Conservation (phyloP, 2,888 invertebrate genomes). For the Diarsia mendica region DNA sequence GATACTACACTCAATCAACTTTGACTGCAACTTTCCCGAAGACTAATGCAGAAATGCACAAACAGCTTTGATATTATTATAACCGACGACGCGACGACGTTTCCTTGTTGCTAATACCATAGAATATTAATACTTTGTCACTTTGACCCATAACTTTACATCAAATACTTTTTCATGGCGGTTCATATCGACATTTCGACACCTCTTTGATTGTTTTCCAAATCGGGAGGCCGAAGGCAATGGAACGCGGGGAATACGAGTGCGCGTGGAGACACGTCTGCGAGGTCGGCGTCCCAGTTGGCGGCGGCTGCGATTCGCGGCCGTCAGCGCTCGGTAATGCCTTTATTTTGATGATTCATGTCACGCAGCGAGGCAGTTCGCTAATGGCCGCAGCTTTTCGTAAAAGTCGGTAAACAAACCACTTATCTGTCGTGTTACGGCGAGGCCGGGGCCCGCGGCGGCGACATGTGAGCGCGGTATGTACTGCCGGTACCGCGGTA, state of each 20-base stretch:
- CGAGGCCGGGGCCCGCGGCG: background rate
- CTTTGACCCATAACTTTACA: background rate
- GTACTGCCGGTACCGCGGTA: slow-evolving; percentile 48
- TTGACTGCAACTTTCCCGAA: slow-evolving; percentile 23
- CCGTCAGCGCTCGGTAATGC: slow-evolving; percentile 2
- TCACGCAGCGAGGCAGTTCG: slow-evolving; percentile 16
- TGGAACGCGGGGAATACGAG: slow-evolving; percentile 34
- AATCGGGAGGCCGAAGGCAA: slow-evolving; percentile 29
- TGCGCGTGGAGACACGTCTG: slow-evolving; percentile 34
- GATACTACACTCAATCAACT: slow-evolving; percentile 7
- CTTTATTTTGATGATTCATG: slow-evolving; percentile 42
- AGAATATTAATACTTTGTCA: too few species aligned
- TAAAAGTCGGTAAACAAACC: slow-evolving; percentile 46
- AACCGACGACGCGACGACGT: background rate
- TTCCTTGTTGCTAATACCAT: background rate
- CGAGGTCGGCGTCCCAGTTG: slow-evolving; percentile 28
- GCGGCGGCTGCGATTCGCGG: slow-evolving; percentile 7
- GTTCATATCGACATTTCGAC: slow-evolving; percentile 9
- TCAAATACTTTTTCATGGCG: slow-evolving; percentile 11
- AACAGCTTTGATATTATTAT: background rate
- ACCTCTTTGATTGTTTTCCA: slow-evolving; percentile 49
- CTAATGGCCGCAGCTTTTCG: slow-evolving; percentile 40
- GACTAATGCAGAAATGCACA: slow-evolving; percentile 1
- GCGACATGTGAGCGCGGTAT: slow-evolving; percentile 13
- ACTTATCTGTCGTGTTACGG: slow-evolving; percentile 11